phyloP scores from a whole-genome alignment of 2,888 invertebrate genomes.

The Dendrolimus houi region DNA sequence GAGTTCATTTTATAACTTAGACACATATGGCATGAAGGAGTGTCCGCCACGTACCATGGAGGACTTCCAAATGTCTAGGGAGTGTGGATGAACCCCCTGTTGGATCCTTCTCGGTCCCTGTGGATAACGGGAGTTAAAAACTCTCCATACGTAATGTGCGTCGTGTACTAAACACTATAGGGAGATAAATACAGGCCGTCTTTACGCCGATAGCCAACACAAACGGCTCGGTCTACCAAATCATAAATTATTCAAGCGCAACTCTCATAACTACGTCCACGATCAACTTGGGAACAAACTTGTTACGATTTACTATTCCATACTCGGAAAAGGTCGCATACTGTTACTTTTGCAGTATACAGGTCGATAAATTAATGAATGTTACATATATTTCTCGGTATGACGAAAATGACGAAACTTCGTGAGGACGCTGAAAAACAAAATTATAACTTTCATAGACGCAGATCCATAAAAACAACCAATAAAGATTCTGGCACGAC shows the following conservation, averaged over 20 bases:
- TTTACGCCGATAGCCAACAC: slow-evolving; percentile 3
- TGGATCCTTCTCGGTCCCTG: no score
- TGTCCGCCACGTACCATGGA: no score
- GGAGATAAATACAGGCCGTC: not conserved
- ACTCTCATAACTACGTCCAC: slow-evolving; percentile 5
- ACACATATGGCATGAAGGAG: no score
- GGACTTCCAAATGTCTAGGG: no score
- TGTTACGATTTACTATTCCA: not conserved
- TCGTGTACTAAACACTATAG: not conserved
- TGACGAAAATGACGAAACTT: no score
- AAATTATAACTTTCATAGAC: no score
- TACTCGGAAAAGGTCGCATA: not conserved
- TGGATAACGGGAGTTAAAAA: not conserved
- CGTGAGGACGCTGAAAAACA: no score
- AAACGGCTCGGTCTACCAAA: slow-evolving; percentile 16
- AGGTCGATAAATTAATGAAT: not conserved
- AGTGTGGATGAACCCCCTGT: no score
- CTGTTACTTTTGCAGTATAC: not conserved
- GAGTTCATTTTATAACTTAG: no score
- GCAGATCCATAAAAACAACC: no score
- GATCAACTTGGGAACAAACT: not conserved
- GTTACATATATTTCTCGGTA: no score
- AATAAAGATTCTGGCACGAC: no score
- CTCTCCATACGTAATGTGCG: not conserved
- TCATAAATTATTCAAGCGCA: slow-evolving; percentile 23